Percentiles rank a stretch among this genome's conserved stretches.
phyloP scores from a whole-genome alignment of 2,888 invertebrate genomes.

The Tetragonisca angustula region DNA sequence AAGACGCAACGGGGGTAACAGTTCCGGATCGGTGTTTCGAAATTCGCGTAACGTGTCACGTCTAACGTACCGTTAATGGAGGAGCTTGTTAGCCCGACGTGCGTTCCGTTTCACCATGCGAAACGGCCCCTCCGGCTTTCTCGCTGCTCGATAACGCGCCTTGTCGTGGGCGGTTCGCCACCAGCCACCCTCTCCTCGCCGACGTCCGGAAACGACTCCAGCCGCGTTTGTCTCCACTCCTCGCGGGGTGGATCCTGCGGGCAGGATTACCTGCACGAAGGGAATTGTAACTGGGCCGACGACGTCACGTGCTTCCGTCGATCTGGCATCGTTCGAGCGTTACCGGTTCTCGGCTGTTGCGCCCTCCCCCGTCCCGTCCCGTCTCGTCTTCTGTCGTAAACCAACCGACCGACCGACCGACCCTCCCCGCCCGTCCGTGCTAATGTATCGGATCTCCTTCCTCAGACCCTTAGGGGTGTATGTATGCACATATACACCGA shows the following conservation, averaged over 20 bases:
- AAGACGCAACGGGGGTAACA: conserved; percentile 71
- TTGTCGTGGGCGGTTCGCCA: conserved; percentile 69
- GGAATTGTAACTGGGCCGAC: conserved; percentile 57
- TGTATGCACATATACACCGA: background rate
- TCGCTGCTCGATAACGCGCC: conserved; percentile 67
- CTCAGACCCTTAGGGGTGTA: background rate
- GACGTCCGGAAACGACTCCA: conserved; percentile 57
- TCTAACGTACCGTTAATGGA: conserved; percentile 82
- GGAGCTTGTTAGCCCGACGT: conserved; percentile 77
- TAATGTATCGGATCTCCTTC: background rate
- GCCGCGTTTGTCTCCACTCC: conserved; percentile 60
- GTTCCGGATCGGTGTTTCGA: conserved; percentile 71
- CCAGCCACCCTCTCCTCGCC: conserved; percentile 11
- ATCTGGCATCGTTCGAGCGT: conserved; percentile 27
- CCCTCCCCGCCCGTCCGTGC: background rate
- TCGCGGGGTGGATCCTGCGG: conserved; percentile 48
- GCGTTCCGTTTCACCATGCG: conserved; percentile 65
- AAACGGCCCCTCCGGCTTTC: conserved; percentile 44
- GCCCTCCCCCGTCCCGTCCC: background rate
- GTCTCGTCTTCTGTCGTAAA: conserved; percentile 11
- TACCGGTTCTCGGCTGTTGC: background rate
- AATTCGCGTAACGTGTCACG: conserved; percentile 80
- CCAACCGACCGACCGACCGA: background rate
- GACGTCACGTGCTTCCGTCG: conserved; percentile 59
- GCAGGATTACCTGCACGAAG: conserved; percentile 58